Percentiles rank a stretch among this genome's conserved stretches.
Conservation (phyloP, 2,797 vertebrate species). For the Neosilurus mollespiculum region DNA sequence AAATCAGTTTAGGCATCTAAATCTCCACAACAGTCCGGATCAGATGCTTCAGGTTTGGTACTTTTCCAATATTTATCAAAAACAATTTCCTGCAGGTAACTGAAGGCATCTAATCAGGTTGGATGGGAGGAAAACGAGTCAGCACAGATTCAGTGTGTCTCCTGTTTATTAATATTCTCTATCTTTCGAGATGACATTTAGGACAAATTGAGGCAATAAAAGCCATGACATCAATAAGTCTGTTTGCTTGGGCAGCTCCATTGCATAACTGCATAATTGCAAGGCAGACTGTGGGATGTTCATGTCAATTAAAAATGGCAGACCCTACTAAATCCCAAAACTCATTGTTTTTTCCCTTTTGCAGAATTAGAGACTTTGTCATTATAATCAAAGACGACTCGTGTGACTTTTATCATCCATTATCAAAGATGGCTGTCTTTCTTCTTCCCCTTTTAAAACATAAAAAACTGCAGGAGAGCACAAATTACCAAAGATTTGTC, state of each 20-base stretch:
- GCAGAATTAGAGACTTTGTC: conserved; percentile 57
- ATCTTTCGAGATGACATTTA: conserved; percentile 61
- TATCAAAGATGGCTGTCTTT: not conserved
- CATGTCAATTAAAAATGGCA: conserved; percentile 71
- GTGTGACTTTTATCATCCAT: too few relatives aligned
- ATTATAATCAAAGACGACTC: conserved; percentile 58
- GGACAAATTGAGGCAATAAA: conserved; percentile 78
- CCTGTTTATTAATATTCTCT: conserved; percentile 21
- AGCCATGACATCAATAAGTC: conserved; percentile 77
- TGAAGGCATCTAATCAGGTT: not conserved
- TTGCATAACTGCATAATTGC: conserved; percentile 75
- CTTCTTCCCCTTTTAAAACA: not conserved
- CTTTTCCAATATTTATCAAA: not conserved
- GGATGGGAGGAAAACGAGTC: not conserved
- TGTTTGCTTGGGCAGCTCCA: conserved; percentile 73
- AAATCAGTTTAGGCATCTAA: not conserved
- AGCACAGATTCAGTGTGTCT: not conserved
- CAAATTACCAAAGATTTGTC: too few relatives aligned
- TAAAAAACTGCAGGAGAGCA: conserved; percentile 17
- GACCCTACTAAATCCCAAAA: conserved; percentile 69
- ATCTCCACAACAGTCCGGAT: not conserved
- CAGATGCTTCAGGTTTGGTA: not conserved
- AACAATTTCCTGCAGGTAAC: not conserved
- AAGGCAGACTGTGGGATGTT: conserved; percentile 48
- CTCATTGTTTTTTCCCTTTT: conserved; percentile 61